These are phyloP conservation scores for Chionomys nivalis DNA, from an alignment of 2,113 vertebrate species.

Conservation along the genomic window DNA sequence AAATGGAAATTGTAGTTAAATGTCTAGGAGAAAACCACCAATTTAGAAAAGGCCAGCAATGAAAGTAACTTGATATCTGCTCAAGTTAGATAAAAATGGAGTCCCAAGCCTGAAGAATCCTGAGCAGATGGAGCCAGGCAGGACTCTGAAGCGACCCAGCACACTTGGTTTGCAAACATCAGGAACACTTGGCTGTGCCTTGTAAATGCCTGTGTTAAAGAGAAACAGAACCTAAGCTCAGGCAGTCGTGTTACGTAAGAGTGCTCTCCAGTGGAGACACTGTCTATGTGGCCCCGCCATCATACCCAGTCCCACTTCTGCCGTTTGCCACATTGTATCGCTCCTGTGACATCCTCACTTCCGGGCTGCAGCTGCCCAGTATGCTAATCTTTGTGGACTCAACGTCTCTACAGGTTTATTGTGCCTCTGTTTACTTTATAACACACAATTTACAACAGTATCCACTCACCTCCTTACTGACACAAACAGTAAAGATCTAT, in stretches of 20 bases:
- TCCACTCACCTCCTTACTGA: background rate
- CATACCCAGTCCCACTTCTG: background rate
- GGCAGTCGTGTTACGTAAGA: background rate
- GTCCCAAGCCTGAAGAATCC: background rate
- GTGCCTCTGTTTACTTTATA: background rate
- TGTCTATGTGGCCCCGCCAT: background rate
- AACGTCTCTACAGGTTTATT: background rate
- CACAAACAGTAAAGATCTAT: background rate
- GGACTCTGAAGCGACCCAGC: background rate
- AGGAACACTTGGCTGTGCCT: background rate
- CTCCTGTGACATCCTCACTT: background rate
- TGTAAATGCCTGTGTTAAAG: slow-evolving; percentile 14
- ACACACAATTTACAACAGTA: background rate
- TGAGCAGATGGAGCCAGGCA: background rate
- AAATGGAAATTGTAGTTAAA: background rate
- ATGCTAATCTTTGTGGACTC: background rate
- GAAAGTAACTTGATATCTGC: background rate
- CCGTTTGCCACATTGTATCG: background rate
- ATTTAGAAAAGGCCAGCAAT: background rate
- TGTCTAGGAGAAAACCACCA: background rate
- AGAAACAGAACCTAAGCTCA: background rate
- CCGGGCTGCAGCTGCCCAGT: background rate
- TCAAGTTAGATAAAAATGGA: background rate
- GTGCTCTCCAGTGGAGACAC: background rate
- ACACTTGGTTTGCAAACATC: background rate